phyloP scores from a whole-genome alignment of 2,797 vertebrate genomes.

The Hypotaenidia philippensis region DNA sequence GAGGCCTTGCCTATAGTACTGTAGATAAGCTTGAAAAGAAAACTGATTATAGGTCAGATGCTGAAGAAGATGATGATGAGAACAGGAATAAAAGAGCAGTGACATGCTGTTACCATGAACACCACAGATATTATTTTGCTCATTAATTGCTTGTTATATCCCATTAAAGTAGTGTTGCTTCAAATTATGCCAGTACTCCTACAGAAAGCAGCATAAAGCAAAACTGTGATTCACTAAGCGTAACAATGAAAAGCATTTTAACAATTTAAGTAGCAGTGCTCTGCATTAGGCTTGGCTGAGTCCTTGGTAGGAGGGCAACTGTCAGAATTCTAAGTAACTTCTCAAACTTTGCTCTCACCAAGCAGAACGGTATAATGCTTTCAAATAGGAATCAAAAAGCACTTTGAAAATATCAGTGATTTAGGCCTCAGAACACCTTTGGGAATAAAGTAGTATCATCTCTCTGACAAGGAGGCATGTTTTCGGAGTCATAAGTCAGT shows the following conservation, averaged over 20 bases:
- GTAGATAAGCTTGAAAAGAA: conserved; percentile 28
- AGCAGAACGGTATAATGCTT: neutral
- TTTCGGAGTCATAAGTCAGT: neutral
- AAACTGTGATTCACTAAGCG: conserved; percentile 43
- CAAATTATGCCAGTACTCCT: conserved; percentile 5
- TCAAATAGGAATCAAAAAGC: conserved; percentile 7
- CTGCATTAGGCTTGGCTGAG: neutral
- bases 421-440: neutral
- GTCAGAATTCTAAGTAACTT: conserved; percentile 1
- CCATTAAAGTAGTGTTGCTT: conserved; percentile 47
- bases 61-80: neutral
- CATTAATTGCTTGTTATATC: conserved; percentile 63
- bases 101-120: conserved; percentile 41
- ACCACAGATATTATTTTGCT: conserved; percentile 63
- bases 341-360: neutral
- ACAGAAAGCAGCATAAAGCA: conserved; percentile 14
- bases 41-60: conserved; percentile 57
- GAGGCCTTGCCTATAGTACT: conserved; percentile 6
- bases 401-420: neutral
- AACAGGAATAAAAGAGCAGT: conserved; percentile 56
- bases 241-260: neutral
- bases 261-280: neutral
- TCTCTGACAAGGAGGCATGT: neutral
- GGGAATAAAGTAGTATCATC: neutral
- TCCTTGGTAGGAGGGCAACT: neutral